Conservation (phyloP, 1,140 invertebrate genomes). For the Muscidifurax raptorellus region DNA sequence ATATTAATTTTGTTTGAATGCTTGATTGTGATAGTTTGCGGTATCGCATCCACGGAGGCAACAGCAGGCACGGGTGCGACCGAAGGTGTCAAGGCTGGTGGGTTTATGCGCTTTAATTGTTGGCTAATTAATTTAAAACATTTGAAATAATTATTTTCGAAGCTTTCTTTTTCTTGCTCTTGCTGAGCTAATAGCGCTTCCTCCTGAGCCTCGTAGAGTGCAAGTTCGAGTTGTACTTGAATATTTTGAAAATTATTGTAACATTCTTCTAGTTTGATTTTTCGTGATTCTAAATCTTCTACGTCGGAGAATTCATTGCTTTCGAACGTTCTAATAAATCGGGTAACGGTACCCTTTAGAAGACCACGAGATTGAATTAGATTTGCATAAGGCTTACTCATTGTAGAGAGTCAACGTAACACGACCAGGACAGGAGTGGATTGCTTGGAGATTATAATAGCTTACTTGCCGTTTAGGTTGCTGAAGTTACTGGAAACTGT, state of each 20-base stretch:
- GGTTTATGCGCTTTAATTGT: neutral
- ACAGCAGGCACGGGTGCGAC: neutral
- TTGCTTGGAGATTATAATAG: no score
- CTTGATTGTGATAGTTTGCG: neutral
- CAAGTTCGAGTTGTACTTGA: neutral
- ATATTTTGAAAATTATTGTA: neutral
- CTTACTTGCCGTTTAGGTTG: no score
- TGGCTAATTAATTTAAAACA: neutral
- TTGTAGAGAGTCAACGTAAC: no score
- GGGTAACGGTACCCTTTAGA: no score
- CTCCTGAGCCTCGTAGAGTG: neutral
- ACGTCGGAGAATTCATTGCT: no score
- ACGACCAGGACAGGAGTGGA: no score
- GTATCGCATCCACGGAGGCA: neutral
- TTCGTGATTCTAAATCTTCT: no score
- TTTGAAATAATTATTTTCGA: neutral
- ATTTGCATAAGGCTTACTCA: no score
- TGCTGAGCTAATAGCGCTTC: neutral
- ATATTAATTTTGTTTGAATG: neutral
- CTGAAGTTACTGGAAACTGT: no score
- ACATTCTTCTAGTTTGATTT: neutral
- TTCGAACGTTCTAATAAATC: no score
- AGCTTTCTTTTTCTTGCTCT: neutral
- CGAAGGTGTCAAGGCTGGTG: neutral
- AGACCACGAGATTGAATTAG: no score